Evolutionary conservation across 2,888 invertebrate species (phyloP), one percentile per base, ranked within the genome.

Genomic region (Drosophila barbarae): DNA sequence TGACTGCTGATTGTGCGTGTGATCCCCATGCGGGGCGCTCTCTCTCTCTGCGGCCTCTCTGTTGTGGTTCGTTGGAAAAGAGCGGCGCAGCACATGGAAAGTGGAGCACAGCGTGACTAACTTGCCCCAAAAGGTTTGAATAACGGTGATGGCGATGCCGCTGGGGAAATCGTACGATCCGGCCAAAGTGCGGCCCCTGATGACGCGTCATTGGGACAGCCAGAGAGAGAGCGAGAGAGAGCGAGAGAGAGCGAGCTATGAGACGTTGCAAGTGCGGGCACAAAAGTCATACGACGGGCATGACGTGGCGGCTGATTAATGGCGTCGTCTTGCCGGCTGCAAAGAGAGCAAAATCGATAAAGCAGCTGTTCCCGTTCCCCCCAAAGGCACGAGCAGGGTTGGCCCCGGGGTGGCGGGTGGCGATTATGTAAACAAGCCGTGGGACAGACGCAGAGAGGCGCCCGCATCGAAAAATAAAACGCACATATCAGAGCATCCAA

Each of bases 111-210:
- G 56, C 23, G 34, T 59, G 69, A 69, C 53, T 49, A 69, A 52
- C 35, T 49, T 69, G 64, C 39, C 55, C 63, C 54, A 49, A 32
- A 49, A 49, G 21, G 32, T 34, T 49, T 34, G 49, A 34, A 1
- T 49, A 59, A 59, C 49, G 67, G 59, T n/a, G 41, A 41, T 13
- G 41, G 41, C 49, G 57, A 38, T 66, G 47, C 56, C 39, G 30
- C 52, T 69, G 52, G 70, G 70, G 68, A 68, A 68, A 71, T 71
- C 71, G 55, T 72, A 71, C 72, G 71, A 71, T 71, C 71, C 41
- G 72, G 55, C 36, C 67, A 71, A 72, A 71, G 71, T 72, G 44
- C 71, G 65, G 35, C 32, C n/a, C 23, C 41, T 12, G 38, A 21
- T 57, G 57, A 64, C 64, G 61, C 61, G 61, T 61, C 64, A 42